phyloP scores from a whole-genome alignment of 2,888 invertebrate species.

The Hypsopygia costalis region DNA sequence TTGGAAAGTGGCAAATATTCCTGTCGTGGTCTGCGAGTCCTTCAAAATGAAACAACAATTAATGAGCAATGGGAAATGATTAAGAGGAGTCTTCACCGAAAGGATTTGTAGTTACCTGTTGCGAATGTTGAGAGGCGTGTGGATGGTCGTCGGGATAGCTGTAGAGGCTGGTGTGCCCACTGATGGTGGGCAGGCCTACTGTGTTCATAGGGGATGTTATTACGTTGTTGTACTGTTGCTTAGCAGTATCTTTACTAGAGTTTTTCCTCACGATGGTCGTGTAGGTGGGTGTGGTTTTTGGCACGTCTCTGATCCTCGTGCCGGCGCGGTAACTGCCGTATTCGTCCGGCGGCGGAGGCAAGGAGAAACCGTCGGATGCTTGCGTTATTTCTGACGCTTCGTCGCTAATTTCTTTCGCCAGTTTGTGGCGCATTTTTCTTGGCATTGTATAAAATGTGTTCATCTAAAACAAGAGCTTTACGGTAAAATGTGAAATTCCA shows the following conservation, averaged over 20 bases:
- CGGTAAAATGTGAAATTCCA: too few relatives aligned
- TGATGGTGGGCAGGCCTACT: conserved; percentile 60
- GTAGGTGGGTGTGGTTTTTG: conserved; percentile 56
- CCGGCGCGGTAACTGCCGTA: conserved; percentile 64
- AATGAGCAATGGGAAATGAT: conserved; percentile 10
- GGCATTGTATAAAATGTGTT: conserved; percentile 75
- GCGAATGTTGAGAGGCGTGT: conserved; percentile 27
- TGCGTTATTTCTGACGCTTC: conserved; percentile 66
- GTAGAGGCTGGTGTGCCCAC: conserved; percentile 55
- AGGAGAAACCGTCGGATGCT: conserved; percentile 65
- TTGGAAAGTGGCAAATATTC: conserved; percentile 37
- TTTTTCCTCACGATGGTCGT: conserved; percentile 54
- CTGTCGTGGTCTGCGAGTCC: conserved; percentile 38
- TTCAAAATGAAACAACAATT: conserved; percentile 20
- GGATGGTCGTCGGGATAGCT: conserved; percentile 61
- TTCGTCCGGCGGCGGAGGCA: conserved; percentile 73
- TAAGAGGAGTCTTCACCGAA: conserved; percentile 60
- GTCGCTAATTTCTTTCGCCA: conserved; percentile 59
- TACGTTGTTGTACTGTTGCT: conserved; percentile 43
- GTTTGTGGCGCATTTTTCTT: conserved; percentile 60
- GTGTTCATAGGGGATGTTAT: conserved; percentile 60
- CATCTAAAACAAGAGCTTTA: conserved; percentile 55
- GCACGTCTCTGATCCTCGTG: conserved; percentile 58
- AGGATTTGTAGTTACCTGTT: conserved; percentile 65
- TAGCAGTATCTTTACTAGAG: conserved; percentile 42